These are phyloP conservation scores for Lota lota DNA, from an alignment of 2,113 vertebrate species.

Conservation along the genomic window DNA sequence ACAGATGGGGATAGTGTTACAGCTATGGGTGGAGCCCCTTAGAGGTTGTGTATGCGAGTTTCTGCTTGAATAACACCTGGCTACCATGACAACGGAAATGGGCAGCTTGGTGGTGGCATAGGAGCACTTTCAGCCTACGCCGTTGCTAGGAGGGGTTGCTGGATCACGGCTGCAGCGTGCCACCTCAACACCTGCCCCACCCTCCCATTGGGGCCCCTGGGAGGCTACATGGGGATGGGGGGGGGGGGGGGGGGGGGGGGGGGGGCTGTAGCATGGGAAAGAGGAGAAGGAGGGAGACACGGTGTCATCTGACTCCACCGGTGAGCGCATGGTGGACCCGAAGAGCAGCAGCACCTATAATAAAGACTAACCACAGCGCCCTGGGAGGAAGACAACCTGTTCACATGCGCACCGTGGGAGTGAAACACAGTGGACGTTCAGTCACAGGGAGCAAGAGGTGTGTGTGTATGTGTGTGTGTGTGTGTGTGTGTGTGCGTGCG, in stretches of 20 bases:
- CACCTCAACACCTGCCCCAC: conserved; percentile 31
- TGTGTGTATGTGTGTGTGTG: neutral
- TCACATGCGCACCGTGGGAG: conserved; percentile 38
- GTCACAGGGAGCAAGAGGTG: neutral
- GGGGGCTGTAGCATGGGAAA: conserved; percentile 56
- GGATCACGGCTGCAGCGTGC: conserved; percentile 65
- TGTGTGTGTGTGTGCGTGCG: neutral
- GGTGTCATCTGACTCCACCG: conserved; percentile 46
- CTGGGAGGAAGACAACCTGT: conserved; percentile 40
- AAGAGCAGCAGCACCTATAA: conserved; percentile 35
- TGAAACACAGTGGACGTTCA: conserved; percentile 23
- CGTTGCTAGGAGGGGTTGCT: conserved; percentile 56
- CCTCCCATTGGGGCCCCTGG: conserved; percentile 24
- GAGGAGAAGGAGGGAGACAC: conserved; percentile 49
- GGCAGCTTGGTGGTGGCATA: conserved; percentile 44
- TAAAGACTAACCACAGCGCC: conserved; percentile 28
- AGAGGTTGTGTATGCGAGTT: conserved; percentile 32
- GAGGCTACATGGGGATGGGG: conserved; percentile 41
- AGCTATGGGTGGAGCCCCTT: conserved; percentile 63
- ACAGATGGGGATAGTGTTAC: conserved; percentile 72
- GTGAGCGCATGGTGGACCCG: conserved; percentile 40
- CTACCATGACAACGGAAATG: conserved; percentile 66
- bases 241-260: conserved; percentile 57
- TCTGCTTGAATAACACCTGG: conserved; percentile 62
- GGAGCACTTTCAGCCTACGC: conserved; percentile 30